Conservation (phyloP, 2,113 vertebrate species). For the Carollia perspicillata region DNA sequence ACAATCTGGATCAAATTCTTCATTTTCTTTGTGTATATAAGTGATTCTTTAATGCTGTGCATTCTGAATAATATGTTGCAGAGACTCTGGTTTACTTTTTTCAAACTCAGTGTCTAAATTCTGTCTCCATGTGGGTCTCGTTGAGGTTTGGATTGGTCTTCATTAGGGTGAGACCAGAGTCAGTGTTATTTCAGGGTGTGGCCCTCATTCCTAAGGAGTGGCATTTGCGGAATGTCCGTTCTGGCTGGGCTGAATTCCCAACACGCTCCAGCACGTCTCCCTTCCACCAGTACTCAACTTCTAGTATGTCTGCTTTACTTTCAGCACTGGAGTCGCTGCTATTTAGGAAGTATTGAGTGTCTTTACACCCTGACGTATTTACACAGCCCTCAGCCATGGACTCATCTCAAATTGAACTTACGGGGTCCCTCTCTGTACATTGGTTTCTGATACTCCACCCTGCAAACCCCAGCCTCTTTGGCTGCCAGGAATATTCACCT, state of each 20-base stretch:
- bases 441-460: neutral
- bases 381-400: neutral
- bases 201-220: neutral
- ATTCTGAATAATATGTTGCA: neutral
- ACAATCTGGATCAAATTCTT: neutral
- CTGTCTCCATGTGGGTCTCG: neutral
- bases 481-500: neutral
- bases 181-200: neutral
- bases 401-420: neutral
- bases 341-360: neutral
- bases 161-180: neutral
- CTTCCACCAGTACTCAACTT: neutral
- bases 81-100: conserved; percentile 13
- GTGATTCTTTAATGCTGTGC: neutral
- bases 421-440: neutral
- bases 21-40: neutral
- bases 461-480: neutral
- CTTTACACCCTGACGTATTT: neutral
- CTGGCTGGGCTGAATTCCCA: neutral
- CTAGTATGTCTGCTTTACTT: neutral
- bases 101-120: neutral
- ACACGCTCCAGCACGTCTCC: neutral
- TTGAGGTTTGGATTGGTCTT: neutral
- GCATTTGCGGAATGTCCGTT: neutral
- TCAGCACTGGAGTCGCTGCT: neutral